Evolutionary conservation across 2,797 vertebrate species (phyloP), one percentile per base, ranked within the genome.

Genomic region (Tenualosa ilisha): DNA sequence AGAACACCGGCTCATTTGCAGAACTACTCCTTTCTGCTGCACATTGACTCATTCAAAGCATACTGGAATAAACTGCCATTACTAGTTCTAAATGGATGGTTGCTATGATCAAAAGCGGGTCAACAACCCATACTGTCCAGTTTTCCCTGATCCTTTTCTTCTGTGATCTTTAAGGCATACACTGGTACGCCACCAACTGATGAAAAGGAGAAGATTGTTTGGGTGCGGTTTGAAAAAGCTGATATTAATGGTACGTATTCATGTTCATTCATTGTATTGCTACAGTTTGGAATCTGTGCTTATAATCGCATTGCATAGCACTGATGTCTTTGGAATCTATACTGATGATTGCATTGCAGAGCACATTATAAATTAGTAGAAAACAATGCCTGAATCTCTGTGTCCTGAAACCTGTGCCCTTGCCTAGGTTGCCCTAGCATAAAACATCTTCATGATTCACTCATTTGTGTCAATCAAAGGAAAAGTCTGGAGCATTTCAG

Each of bases 191-290:
- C 96, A 72, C 95, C 96, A 81, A 97, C 96, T 86, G 98, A 99
- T 86, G 98, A 99, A 90, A 99, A 99, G 91, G 98, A 99, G 93
- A 99, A 99, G 93, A 97, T 99, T 6, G 92, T 99, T 68, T 99
- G 98, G 98, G 97, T 99, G 93, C 96, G 97, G 90, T 99, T 99
- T 96, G 97, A 99, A 94, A 99, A 97, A 90, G 96, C 97, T 83
- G 98, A 99, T 93, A 91, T 99, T 89, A 96, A 95, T 20, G 96
- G 96, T 95, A 89, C 85, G 93, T 89, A 82, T 1, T n/a, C 54
- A 40, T 72, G 59, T 49, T 24, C 7, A 37, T 79, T 37, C 15
- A 40, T 15, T 40, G 84, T 20, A 43, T 79, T 79, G 26, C 63
- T 46, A 17, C 22, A 31, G 17, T 17, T 46, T 46, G 15, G 37